These are phyloP conservation scores for Cyprinella venusta DNA, from an alignment of 2,797 vertebrate species.

Conservation along the genomic window DNA sequence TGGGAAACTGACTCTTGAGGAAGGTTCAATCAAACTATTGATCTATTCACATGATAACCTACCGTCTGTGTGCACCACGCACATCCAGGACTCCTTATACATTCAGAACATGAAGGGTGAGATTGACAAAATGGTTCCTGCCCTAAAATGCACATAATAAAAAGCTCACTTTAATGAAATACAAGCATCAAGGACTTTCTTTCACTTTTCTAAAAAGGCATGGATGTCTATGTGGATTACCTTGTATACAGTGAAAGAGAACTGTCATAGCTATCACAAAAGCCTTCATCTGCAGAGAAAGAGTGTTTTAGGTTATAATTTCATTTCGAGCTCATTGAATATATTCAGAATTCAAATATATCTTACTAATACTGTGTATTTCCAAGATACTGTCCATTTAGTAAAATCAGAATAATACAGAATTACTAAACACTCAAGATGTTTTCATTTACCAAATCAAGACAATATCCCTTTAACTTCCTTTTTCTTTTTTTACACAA, in stretches of 20 bases:
- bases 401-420: neutral
- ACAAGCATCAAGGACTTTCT: neutral
- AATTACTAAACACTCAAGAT: neutral
- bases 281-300: slow-evolving; percentile 34
- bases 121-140: slow-evolving; percentile 66
- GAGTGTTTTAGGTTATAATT: neutral
- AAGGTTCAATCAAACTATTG: neutral
- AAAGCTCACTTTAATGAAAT: neutral
- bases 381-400: neutral
- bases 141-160: slow-evolving; percentile 49
- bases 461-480: neutral
- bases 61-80: slow-evolving; percentile 80
- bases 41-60: slow-evolving; percentile 35
- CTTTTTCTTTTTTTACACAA: neutral
- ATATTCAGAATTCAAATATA: neutral
- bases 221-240: slow-evolving; percentile 44
- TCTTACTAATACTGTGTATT: neutral
- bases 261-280: slow-evolving; percentile 36
- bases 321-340: neutral
- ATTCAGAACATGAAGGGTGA: slow-evolving; percentile 72
- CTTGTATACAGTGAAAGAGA: slow-evolving; percentile 54
- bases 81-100: slow-evolving; percentile 76
- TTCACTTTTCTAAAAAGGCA: neutral
- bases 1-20: neutral
- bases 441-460: neutral